A percentile compares a stretch with the other conserved stretches of the same genome.
Evolutionary conservation across 1,140 invertebrate genomes (phyloP).

Genomic region (Potamilus streckersoni): DNA sequence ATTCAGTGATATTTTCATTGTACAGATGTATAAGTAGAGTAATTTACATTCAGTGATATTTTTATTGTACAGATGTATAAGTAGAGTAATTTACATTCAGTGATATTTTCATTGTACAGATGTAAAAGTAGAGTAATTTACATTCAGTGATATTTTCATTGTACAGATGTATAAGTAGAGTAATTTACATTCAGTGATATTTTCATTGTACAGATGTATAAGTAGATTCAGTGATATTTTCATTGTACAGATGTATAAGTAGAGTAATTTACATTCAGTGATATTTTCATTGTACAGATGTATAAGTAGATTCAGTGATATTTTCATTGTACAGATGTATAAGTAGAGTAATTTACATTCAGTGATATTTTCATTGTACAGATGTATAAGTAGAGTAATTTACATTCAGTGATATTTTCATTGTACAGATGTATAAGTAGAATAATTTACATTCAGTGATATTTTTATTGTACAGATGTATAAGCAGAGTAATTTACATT

Average conservation of each 20-base stretch:
- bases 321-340: slow-evolving; percentile 49
- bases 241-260: slow-evolving; percentile 49
- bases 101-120: slow-evolving; percentile 31
- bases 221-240: not conserved
- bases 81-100: not conserved
- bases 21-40: slow-evolving; percentile 47
- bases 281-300: slow-evolving; percentile 43
- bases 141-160: not conserved
- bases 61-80: slow-evolving; percentile 49
- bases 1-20: not conserved
- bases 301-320: slow-evolving; percentile 11
- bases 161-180: slow-evolving; percentile 49
- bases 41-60: too few species aligned
- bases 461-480: slow-evolving; percentile 46
- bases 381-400: slow-evolving; percentile 39
- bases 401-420: not conserved
- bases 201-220: slow-evolving; percentile 49
- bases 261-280: not conserved
- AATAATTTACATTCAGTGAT: not conserved
- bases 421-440: slow-evolving; percentile 49
- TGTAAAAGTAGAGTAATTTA: slow-evolving; percentile 27
- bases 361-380: slow-evolving; percentile 21
- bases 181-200: too few species aligned
- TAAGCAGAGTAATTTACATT: slow-evolving; percentile 18
- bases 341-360: not conserved